Evolutionary conservation across 2,797 vertebrate genomes (phyloP), one percentile per base, ranked within the genome.

Genomic region (Dallia pectoralis): DNA sequence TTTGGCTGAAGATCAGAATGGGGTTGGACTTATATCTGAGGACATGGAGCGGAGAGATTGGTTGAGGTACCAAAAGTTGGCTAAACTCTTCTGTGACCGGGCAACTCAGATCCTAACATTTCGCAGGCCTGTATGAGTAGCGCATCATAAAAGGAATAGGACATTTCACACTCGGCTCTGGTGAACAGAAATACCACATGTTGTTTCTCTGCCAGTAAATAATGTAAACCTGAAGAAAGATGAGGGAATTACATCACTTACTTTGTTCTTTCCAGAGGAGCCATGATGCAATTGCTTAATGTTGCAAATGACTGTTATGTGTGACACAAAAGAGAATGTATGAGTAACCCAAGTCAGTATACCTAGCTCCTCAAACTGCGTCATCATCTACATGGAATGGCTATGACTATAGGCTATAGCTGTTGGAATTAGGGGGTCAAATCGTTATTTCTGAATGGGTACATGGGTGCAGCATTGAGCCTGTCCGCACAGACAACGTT

Each of bases 1-100:
- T 71, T 53, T 74, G 69, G 69, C 62, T 22, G 8, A 27, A 19
- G 44, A 74, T 71, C 63, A 67, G 51, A 51, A 51, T 30, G 47
- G 33, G 36, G 67, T 8, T 18, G 22, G 15, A 66, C 29, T 71
- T 15, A 56, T 71, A 61, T 75, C 33, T 75, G 59, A 75, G 53
- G 48, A 71, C 73, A 72, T 12, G 18, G 33, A 66, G 36, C 47
- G 32, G 32, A 27, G 8, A n/a, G 16, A 3, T 71, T 61, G 30
- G n/a, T 56, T 56, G 48, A 12, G 30, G 49, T n/a, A 25, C 8
- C 56, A 56, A 56, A 59, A 29, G 68, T 9, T n/a, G 25, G 6
- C 65, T 14, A 8, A 44, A 40, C 27, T 47, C 4, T 4, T 15
- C 32, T 61, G 48, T 65, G 67, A 61, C 25, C 47, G 7, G 30